These are phyloP conservation scores for Drosophila orena DNA, from an alignment of 1,140 invertebrate species.

Conservation along the genomic window DNA sequence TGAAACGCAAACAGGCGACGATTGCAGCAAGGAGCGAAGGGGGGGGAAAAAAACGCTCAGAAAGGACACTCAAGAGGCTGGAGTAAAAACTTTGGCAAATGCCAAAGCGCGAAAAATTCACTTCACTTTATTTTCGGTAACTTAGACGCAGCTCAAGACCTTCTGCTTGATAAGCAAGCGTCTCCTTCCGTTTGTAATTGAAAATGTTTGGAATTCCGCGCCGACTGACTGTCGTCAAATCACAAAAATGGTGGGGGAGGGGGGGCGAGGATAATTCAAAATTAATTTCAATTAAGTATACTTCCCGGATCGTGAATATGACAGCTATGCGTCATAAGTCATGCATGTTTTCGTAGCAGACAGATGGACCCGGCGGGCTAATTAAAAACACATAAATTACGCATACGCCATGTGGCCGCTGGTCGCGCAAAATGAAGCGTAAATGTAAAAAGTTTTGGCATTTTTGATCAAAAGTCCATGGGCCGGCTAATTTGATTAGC, in stretches of 20 bases:
- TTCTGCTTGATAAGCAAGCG: conserved; percentile 59
- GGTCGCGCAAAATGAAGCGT: conserved; percentile 48
- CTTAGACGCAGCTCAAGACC: conserved; percentile 64
- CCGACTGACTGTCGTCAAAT: conserved; percentile 62
- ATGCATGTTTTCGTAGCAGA: conserved; percentile 31
- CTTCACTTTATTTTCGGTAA: conserved; percentile 73
- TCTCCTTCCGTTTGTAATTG: conserved; percentile 62
- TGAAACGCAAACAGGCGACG: conserved; percentile 77
- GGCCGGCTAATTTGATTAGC: conserved; percentile 76
- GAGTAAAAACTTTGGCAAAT: conserved; percentile 75
- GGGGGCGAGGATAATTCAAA: conserved; percentile 67
- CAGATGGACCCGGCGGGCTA: conserved; percentile 36
- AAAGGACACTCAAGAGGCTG: conserved; percentile 61
- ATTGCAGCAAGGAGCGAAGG: conserved; percentile 18
- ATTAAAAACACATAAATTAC: conserved; percentile 82
- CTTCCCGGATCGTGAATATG: conserved; percentile 70
- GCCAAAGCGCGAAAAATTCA: conserved; percentile 81
- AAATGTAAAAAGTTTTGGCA: conserved; percentile 62
- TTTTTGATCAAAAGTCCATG: conserved; percentile 73
- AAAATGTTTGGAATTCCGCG: conserved; percentile 81
- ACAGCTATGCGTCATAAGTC: conserved; percentile 77
- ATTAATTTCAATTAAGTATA: conserved; percentile 77
- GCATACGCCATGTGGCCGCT: conserved; percentile 65
- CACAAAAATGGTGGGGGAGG: conserved; percentile 6
- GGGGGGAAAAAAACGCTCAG: conserved; percentile 13